These are phyloP conservation scores for Spialia ferax DNA, from an alignment of 2,888 invertebrate species.

Conservation along the genomic window DNA sequence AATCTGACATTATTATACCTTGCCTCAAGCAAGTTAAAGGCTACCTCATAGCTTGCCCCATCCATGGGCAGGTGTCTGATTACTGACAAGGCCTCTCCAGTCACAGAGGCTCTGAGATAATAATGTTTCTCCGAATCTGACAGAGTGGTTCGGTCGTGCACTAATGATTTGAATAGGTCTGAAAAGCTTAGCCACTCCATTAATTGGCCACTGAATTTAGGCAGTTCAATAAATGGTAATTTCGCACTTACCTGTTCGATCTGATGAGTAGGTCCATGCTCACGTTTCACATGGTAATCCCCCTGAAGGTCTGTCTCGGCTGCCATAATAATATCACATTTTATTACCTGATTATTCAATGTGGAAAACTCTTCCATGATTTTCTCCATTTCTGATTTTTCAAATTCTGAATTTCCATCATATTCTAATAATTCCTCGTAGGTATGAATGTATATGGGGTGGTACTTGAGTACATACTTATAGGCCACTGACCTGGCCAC, in stretches of 20 bases:
- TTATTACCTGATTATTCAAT: background rate
- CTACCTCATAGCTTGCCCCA: background rate
- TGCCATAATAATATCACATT: background rate
- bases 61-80: background rate
- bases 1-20: background rate
- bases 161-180: background rate
- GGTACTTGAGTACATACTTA: background rate
- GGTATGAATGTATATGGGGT: background rate
- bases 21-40: background rate
- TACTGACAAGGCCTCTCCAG: background rate
- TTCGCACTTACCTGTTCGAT: background rate
- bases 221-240: background rate
- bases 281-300: background rate
- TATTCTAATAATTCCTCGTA: background rate
- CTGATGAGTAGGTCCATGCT: background rate
- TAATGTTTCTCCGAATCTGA: background rate
- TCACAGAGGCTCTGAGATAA: background rate
- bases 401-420: background rate
- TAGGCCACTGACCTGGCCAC: background rate
- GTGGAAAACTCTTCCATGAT: background rate
- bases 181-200: background rate
- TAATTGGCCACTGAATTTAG: constrained; percentile 1
- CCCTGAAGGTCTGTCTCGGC: background rate
- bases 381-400: background rate
- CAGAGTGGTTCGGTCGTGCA: background rate